phyloP scores from a whole-genome alignment of 2,888 invertebrate species.

The Luperina nickerlii region DNA sequence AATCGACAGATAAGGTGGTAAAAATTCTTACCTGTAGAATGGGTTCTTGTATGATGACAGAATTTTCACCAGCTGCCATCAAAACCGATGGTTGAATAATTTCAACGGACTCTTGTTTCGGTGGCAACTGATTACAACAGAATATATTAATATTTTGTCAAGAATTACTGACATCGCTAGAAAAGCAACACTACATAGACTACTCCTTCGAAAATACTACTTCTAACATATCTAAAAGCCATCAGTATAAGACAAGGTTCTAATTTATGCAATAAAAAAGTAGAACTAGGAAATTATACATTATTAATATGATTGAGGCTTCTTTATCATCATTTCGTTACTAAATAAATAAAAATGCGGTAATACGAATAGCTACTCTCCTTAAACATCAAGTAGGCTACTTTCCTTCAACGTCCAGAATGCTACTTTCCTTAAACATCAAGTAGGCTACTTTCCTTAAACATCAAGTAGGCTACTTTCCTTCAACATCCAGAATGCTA shows the following conservation, averaged over 20 bases:
- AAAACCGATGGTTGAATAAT: slow-evolving; percentile 77
- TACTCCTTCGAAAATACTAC: neutral
- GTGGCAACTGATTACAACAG: slow-evolving; percentile 69
- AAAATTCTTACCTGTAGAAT: slow-evolving; percentile 77
- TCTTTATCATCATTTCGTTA: neutral
- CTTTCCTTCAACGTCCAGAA: neutral
- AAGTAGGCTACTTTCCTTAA: neutral
- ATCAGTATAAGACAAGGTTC: neutral
- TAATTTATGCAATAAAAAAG: neutral
- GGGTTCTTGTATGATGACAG: slow-evolving; percentile 84
- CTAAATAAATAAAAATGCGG: too few species aligned
- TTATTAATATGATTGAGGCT: neutral
- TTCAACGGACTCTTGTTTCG: slow-evolving; percentile 80
- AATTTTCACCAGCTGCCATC: slow-evolving; percentile 73
- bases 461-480: neutral
- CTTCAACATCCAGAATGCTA: neutral
- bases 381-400: neutral
- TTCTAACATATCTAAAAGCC: slow-evolving; percentile 12
- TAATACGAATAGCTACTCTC: neutral
- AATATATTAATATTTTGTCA: slow-evolving; percentile 15
- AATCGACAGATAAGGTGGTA: neutral
- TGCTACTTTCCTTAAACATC: neutral
- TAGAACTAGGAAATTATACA: neutral
- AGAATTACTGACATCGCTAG: neutral
- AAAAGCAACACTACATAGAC: slow-evolving; percentile 3